Percentiles rank a stretch among this genome's conserved stretches.
These are phyloP conservation scores for Acanthisitta chloris DNA, from an alignment of 2,113 vertebrate species.

Conservation along the genomic window DNA sequence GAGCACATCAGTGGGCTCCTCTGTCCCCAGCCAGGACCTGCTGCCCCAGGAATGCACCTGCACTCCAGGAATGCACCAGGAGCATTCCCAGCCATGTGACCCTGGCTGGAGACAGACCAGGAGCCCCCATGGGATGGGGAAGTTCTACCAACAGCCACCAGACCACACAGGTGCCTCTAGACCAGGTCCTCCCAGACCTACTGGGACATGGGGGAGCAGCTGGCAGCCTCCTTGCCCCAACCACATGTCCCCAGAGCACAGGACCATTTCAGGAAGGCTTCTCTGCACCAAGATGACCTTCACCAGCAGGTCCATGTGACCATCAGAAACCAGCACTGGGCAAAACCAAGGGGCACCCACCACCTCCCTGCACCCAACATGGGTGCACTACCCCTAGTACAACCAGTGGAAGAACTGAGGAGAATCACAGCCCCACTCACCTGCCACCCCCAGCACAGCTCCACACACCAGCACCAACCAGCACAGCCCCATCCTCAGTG, in stretches of 20 bases:
- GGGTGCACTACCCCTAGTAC: too few relatives aligned
- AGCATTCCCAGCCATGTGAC: background rate
- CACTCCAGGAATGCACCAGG: background rate
- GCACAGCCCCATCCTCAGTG: background rate
- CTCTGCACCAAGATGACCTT: too few relatives aligned
- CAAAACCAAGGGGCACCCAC: background rate
- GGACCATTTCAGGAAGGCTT: background rate
- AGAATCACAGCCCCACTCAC: background rate
- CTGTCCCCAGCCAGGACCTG: background rate
- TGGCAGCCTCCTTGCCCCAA: background rate
- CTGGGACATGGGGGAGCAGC: background rate
- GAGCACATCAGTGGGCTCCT: background rate
- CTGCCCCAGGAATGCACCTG: background rate
- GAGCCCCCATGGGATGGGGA: background rate
- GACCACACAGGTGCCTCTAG: background rate
- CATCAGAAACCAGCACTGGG: background rate
- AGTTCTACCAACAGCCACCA: background rate
- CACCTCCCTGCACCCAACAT: too few relatives aligned
- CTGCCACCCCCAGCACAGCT: background rate
- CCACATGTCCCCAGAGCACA: background rate
- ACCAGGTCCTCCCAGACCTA: background rate
- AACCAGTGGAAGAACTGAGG: accelerated
- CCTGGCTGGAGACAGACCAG: background rate
- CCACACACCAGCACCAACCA: background rate
- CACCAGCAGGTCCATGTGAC: background rate